These are phyloP conservation scores for Ochropleura leucogaster DNA, from an alignment of 2,888 invertebrate species.

Conservation along the genomic window DNA sequence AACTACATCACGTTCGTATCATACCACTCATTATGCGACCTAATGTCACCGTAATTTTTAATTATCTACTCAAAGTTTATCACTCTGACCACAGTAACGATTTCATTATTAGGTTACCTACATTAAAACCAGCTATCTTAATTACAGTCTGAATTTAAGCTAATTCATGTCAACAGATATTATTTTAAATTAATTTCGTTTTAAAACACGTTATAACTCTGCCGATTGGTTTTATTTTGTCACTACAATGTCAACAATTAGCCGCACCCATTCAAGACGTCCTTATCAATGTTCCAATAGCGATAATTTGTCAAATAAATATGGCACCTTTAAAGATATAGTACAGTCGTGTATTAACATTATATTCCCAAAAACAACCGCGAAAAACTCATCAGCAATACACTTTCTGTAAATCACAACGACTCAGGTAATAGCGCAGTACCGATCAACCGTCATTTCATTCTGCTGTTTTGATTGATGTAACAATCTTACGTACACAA, in stretches of 20 bases:
- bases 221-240: slow-evolving; percentile 26
- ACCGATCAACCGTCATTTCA: slow-evolving; percentile 70
- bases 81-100: slow-evolving; percentile 34
- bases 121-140: slow-evolving; percentile 29
- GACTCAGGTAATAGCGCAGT: slow-evolving; percentile 50
- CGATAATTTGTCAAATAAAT: slow-evolving; percentile 54
- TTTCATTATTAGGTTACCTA: slow-evolving; percentile 34
- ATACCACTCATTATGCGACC: slow-evolving; percentile 41
- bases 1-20: slow-evolving; percentile 29
- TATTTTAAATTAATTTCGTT: neutral
- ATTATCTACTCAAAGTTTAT: slow-evolving; percentile 46
- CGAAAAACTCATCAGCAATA: slow-evolving; percentile 27
- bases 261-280: slow-evolving; percentile 56
- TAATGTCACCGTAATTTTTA: slow-evolving; percentile 49
- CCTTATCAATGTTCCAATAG: slow-evolving; percentile 57
- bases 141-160: slow-evolving; percentile 18
- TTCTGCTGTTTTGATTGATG: slow-evolving; percentile 70
- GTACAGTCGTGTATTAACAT: slow-evolving; percentile 7
- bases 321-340: slow-evolving; percentile 22
- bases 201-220: neutral
- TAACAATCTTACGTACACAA: slow-evolving; percentile 56
- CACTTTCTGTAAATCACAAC: slow-evolving; percentile 39
- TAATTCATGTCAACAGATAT: neutral
- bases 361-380: slow-evolving; percentile 12
- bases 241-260: slow-evolving; percentile 54